Evolutionary conservation across 2,113 vertebrate species (phyloP).

Genomic region (Ailurus styani): DNA sequence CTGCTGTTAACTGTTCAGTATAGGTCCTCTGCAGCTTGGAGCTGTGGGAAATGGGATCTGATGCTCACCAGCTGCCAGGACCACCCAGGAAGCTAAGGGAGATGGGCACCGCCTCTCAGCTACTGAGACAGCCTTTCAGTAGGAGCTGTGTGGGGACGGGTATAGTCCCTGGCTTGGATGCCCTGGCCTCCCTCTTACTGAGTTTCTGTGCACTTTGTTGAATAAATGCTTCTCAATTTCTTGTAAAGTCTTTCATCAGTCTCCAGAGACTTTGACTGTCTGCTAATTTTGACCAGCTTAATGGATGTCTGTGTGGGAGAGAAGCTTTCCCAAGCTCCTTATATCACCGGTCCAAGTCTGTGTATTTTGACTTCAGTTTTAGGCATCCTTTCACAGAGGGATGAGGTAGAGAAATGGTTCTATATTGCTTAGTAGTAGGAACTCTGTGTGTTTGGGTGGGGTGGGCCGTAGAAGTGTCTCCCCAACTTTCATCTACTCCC

Average conservation of each 20-base stretch:
- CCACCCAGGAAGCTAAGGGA: neutral
- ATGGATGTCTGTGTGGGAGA: neutral
- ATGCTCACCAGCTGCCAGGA: neutral
- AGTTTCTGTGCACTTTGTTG: neutral
- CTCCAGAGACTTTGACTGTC: neutral
- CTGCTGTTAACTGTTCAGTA: neutral
- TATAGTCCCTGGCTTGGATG: neutral
- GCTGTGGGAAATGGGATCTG: neutral
- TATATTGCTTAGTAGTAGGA: neutral
- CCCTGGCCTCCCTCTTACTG: neutral
- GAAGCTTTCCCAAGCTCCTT: neutral
- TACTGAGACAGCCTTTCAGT: neutral
- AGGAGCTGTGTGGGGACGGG: neutral
- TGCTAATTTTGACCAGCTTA: neutral
- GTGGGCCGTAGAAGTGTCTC: neutral
- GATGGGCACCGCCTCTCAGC: neutral
- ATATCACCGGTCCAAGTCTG: neutral
- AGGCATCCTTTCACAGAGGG: neutral
- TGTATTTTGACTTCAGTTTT: neutral
- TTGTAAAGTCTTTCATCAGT: neutral
- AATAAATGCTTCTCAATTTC: neutral
- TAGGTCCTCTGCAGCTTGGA: neutral
- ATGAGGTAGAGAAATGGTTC: neutral
- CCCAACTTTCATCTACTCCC: neutral
- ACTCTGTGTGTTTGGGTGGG: neutral